Evolutionary conservation across 1,140 invertebrate species (phyloP).

Genomic region (Orussus abietinus): DNA sequence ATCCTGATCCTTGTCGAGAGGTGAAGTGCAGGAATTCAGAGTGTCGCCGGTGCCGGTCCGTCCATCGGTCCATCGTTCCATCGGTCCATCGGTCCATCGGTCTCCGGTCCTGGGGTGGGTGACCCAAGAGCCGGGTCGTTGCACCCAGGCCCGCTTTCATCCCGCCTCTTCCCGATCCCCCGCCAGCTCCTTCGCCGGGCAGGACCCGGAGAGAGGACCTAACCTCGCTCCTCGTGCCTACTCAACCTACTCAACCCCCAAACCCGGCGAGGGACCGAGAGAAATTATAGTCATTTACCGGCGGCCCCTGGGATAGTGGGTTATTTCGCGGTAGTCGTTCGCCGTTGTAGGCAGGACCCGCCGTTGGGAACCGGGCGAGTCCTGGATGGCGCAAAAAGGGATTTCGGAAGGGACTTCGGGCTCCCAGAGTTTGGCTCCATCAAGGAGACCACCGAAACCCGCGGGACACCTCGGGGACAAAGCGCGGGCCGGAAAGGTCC

Average conservation of each 20-base stretch:
- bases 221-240: conserved; percentile 15
- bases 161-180: conserved; percentile 24
- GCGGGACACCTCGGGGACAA: too few relatives aligned
- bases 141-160: conserved; percentile 45
- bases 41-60: conserved; percentile 16
- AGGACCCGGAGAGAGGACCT: conserved; percentile 32
- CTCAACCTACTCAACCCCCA: conserved; percentile 39
- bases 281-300: conserved; percentile 54
- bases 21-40: too few relatives aligned
- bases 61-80: conserved; percentile 24
- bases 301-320: conserved; percentile 43
- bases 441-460: too few relatives aligned
- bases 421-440: too few relatives aligned
- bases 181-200: conserved; percentile 27
- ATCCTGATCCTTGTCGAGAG: too few relatives aligned
- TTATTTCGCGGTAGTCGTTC: conserved; percentile 48
- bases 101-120: conserved; percentile 44
- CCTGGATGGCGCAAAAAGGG: too few relatives aligned
- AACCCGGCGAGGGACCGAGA: conserved; percentile 28
- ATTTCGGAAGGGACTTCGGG: too few relatives aligned
- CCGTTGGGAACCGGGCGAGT: too few relatives aligned
- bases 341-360: too few relatives aligned
- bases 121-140: conserved; percentile 51
- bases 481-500: too few relatives aligned
- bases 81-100: conserved; percentile 23